Evolutionary conservation across 2,797 vertebrate species (phyloP).

Genomic region (Crocidura indochinensis): DNA sequence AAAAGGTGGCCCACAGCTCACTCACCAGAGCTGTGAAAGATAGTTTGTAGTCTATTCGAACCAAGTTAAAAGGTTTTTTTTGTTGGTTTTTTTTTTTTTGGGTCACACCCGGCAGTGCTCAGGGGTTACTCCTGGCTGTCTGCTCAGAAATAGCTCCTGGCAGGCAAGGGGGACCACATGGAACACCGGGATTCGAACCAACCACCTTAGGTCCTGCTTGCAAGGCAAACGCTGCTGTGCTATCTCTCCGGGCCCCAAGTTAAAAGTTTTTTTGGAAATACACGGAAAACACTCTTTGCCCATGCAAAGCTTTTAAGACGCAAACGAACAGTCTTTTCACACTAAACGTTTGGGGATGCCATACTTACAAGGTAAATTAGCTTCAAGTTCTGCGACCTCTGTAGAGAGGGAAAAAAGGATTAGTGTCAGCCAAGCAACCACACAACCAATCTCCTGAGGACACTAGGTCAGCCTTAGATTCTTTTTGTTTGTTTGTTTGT

Average conservation of each 20-base stretch:
- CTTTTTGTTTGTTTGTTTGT: too few species aligned
- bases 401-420: conserved; percentile 86
- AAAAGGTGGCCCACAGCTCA: too few species aligned
- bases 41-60: neutral
- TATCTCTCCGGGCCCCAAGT: too few species aligned
- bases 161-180: too few species aligned
- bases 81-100: too few species aligned
- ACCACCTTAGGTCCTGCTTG: too few species aligned
- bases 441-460: neutral
- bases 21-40: neutral
- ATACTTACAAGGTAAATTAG: conserved; percentile 97
- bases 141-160: too few species aligned
- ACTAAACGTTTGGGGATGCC: conserved; percentile 41
- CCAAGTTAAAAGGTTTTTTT: conserved; percentile 8
- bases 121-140: too few species aligned
- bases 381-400: conserved; percentile 98
- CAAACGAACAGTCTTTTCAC: neutral
- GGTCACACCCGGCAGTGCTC: too few species aligned
- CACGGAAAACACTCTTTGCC: neutral
- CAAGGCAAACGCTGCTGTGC: too few species aligned
- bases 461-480: too few species aligned
- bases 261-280: neutral
- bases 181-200: too few species aligned
- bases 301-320: neutral
- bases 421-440: conserved; percentile 64